Percentiles rank a stretch among this genome's conserved stretches.
Evolutionary conservation across 2,797 vertebrate species (phyloP).

Genomic region (Sebastes ruberrimus): DNA sequence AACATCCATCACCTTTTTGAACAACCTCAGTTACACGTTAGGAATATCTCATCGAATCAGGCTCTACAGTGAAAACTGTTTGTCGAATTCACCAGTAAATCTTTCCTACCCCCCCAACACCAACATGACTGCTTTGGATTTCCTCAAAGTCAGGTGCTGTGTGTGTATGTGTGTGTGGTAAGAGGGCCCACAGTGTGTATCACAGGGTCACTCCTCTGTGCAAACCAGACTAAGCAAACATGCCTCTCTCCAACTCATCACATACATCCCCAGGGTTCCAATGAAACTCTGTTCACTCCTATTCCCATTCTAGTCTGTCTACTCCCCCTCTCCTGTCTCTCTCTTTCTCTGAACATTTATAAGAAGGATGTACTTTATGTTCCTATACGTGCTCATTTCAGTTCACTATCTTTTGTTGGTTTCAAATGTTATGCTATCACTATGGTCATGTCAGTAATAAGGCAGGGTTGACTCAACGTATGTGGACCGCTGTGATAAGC

Average conservation of each 20-base stretch:
- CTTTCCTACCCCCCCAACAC: background rate
- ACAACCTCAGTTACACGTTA: background rate
- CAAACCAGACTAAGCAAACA: conserved; percentile 61
- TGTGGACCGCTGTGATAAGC: background rate
- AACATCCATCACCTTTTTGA: background rate
- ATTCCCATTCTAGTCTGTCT: conserved; percentile 15
- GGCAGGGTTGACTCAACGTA: background rate
- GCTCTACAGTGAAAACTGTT: background rate
- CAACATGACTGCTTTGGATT: conserved; percentile 11
- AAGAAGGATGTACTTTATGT: background rate
- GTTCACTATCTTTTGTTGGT: background rate
- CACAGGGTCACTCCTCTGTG: conserved; percentile 65
- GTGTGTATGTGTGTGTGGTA: background rate
- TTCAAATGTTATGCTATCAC: background rate
- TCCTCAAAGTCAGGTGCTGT: conserved; percentile 1
- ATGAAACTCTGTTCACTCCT: conserved; percentile 37
- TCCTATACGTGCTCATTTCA: background rate
- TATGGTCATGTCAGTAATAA: conserved; percentile 3
- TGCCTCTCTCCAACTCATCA: conserved; percentile 60
- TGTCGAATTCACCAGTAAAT: background rate
- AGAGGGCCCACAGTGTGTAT: conserved; percentile 36
- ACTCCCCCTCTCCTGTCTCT: background rate
- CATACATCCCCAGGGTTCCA: conserved; percentile 56
- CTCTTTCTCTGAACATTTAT: background rate
- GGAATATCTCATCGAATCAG: background rate